These are phyloP conservation scores for Amitus sp. DNA, from an alignment of 2,888 invertebrate genomes.

Conservation along the genomic window DNA sequence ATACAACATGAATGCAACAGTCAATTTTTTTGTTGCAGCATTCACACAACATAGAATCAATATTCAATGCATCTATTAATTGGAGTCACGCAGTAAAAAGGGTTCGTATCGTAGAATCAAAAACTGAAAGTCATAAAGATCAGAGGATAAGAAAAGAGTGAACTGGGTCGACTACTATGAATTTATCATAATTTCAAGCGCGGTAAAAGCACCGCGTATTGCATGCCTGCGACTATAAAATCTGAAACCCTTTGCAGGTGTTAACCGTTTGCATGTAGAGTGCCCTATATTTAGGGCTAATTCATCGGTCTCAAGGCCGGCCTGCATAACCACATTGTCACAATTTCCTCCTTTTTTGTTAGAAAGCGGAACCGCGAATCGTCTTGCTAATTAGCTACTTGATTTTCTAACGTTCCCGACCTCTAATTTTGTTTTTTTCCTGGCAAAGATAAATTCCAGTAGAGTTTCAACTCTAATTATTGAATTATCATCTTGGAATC, in stretches of 20 bases:
- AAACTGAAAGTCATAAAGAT: background rate
- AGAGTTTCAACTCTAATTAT: too few species aligned
- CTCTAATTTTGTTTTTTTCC: constrained; percentile 16
- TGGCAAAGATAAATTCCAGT: constrained; percentile 5
- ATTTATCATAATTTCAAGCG: constrained; percentile 17
- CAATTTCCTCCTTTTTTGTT: background rate
- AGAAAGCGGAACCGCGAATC: constrained; percentile 18
- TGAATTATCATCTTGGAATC: too few species aligned
- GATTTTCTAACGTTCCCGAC: constrained; percentile 11
- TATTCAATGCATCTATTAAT: background rate
- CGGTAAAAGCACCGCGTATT: background rate
- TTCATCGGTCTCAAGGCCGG: background rate
- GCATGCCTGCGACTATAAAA: constrained; percentile 15
- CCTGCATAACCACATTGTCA: background rate
- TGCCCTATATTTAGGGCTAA: background rate
- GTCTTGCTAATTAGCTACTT: constrained; percentile 4
- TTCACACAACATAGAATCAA: too few species aligned
- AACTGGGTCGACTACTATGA: constrained; percentile 18
- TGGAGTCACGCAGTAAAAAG: too few species aligned
- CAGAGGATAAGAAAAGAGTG: constrained; percentile 27
- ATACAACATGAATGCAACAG: too few species aligned
- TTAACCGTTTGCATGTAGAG: background rate
- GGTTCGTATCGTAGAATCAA: background rate
- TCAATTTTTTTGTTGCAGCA: too few species aligned
- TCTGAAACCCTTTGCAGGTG: background rate